phyloP scores from a whole-genome alignment of 2,888 invertebrate species.

The Amiota mariae region DNA sequence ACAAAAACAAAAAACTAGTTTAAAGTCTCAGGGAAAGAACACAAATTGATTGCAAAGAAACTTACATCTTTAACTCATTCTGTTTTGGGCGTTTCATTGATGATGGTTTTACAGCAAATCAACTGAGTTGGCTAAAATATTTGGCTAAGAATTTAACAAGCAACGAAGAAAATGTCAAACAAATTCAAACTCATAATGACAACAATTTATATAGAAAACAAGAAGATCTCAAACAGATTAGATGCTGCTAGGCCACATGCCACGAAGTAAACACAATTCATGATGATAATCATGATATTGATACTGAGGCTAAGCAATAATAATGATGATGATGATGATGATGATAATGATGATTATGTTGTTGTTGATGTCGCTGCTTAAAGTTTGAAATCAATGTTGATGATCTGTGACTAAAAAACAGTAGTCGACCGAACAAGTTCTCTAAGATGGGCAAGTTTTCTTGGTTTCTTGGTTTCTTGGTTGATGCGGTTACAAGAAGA shows the following conservation, averaged over 20 bases:
- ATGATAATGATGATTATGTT: neutral
- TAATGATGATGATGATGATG: constrained; percentile 4
- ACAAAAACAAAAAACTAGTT: no score
- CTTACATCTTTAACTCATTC: no score
- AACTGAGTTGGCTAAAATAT: neutral
- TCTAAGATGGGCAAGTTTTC: neutral
- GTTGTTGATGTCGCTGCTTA: neutral
- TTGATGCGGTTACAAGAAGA: neutral
- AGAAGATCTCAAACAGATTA: neutral
- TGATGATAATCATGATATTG: neutral
- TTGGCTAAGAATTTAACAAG: neutral
- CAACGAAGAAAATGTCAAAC: neutral
- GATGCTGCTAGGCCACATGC: no score
- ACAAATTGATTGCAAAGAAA: no score
- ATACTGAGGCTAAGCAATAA: neutral
- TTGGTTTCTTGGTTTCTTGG: constrained; percentile 9
- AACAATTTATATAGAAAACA: neutral
- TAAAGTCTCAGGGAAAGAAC: no score
- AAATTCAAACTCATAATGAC: constrained; percentile 18
- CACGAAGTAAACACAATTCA: no score
- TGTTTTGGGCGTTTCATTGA: no score
- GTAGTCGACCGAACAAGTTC: neutral
- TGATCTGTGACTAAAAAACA: constrained; percentile 21
- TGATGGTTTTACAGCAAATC: no score
- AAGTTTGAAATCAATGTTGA: constrained; percentile 29